A percentile compares a stretch with the other conserved stretches of the same genome.
These are phyloP conservation scores for Uria aalge DNA, from an alignment of 2,113 vertebrate species.

Conservation along the genomic window DNA sequence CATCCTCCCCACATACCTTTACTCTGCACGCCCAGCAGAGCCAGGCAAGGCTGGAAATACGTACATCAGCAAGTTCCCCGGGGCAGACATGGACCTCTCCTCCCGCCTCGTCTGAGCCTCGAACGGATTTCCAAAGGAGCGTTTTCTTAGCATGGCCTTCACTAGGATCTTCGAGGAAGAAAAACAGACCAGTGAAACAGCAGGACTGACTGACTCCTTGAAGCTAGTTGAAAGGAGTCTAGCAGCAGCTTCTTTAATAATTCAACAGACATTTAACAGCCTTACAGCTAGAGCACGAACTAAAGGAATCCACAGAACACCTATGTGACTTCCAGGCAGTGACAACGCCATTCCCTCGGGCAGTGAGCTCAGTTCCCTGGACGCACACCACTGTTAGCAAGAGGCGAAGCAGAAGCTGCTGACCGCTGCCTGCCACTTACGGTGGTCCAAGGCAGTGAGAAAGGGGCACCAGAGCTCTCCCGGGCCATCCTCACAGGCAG, in stretches of 20 bases:
- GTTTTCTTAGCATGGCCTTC: constrained; percentile 96
- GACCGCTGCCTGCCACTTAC: rapidly evolving
- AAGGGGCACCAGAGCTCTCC: background rate
- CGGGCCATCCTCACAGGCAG: background rate
- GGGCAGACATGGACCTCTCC: constrained; percentile 93
- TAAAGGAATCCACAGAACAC: background rate
- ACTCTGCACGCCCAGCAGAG: background rate
- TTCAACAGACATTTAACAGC: background rate
- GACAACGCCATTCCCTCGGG: background rate
- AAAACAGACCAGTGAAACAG: background rate
- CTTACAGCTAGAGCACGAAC: background rate
- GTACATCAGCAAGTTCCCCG: constrained; percentile 90
- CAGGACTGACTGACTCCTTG: background rate
- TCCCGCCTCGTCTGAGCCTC: constrained; percentile 87
- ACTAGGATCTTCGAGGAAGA: constrained; percentile 86
- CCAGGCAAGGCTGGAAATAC: constrained; percentile 36
- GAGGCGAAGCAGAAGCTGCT: background rate
- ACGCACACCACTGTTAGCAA: background rate
- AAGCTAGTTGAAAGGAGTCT: background rate
- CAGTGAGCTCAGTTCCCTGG: background rate
- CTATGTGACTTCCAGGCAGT: background rate
- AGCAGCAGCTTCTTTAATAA: background rate
- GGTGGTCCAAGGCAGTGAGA: background rate
- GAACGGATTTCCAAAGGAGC: constrained; percentile 96
- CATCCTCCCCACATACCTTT: background rate